phyloP scores from a whole-genome alignment of 2,113 vertebrate species.

The human region DNA sequence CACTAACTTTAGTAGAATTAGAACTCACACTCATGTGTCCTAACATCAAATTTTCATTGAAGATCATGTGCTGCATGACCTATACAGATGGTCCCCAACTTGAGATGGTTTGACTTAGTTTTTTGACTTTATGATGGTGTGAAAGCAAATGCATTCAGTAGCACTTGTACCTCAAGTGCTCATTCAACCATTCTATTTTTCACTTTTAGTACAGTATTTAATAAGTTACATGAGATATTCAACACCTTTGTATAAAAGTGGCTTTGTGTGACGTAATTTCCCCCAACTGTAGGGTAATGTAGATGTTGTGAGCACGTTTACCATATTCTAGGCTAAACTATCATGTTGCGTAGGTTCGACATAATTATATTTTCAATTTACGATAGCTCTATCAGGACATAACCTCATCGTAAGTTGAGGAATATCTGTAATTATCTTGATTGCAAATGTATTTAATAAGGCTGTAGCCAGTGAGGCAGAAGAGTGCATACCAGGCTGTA shows the following conservation, averaged over 20 bases:
- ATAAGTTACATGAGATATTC: background rate
- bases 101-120: background rate
- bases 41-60: background rate
- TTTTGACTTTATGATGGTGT: background rate
- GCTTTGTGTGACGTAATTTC: background rate
- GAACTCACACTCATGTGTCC: background rate
- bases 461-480: background rate
- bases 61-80: background rate
- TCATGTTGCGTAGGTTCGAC: background rate
- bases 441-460: background rate
- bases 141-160: background rate
- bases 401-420: background rate
- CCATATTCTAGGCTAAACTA: background rate
- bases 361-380: background rate
- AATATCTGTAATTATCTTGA: background rate
- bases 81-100: background rate
- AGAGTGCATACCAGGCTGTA: too few species aligned
- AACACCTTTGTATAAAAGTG: background rate
- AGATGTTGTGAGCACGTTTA: background rate
- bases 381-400: background rate
- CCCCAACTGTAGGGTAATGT: background rate
- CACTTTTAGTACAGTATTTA: background rate
- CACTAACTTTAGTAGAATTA: background rate
- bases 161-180: background rate
- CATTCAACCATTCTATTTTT: background rate